Conservation (phyloP, 2,888 invertebrate species). For the Zaprionus bogoriensis region DNA sequence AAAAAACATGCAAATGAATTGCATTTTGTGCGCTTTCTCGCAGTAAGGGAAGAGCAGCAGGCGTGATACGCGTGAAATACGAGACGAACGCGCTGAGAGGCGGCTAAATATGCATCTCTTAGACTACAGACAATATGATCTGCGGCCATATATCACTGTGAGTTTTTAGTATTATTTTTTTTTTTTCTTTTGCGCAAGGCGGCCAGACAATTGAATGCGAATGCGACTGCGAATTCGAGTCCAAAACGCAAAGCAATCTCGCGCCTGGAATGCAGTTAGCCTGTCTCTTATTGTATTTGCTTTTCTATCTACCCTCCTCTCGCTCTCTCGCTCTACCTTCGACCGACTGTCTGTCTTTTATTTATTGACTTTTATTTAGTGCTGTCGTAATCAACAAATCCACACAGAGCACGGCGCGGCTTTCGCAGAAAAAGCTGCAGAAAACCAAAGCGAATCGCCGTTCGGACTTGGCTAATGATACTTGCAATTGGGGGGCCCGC, state of each 20-base stretch:
- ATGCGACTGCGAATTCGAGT: no score
- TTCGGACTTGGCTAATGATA: constrained; percentile 59
- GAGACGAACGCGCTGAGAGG: background rate
- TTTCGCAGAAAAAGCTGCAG: constrained; percentile 31
- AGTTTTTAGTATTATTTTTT: background rate
- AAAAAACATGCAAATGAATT: constrained; percentile 64
- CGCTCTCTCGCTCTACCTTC: background rate
- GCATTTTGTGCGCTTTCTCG: constrained; percentile 66
- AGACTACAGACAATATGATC: background rate
- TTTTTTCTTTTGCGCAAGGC: constrained; percentile 24
- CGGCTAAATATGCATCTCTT: background rate
- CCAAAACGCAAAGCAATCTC: constrained; percentile 58
- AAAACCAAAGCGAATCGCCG: constrained; percentile 11
- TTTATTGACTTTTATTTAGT: constrained; percentile 74
- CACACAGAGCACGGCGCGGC: constrained; percentile 33
- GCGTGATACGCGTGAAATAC: background rate
- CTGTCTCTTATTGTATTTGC: constrained; percentile 37
- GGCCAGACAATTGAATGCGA: constrained; percentile 33
- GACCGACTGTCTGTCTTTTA: constrained; percentile 30
- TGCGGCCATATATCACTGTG: background rate
- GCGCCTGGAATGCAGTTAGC: constrained; percentile 61
- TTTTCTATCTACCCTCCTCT: background rate
- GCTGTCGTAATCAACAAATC: constrained; percentile 63
- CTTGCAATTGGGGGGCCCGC: constrained; percentile 49
- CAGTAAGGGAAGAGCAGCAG: background rate